Percentiles rank a stretch among this genome's conserved stretches.
Evolutionary conservation across 2,888 invertebrate genomes (phyloP).

Genomic region (Thelaira solivaga): DNA sequence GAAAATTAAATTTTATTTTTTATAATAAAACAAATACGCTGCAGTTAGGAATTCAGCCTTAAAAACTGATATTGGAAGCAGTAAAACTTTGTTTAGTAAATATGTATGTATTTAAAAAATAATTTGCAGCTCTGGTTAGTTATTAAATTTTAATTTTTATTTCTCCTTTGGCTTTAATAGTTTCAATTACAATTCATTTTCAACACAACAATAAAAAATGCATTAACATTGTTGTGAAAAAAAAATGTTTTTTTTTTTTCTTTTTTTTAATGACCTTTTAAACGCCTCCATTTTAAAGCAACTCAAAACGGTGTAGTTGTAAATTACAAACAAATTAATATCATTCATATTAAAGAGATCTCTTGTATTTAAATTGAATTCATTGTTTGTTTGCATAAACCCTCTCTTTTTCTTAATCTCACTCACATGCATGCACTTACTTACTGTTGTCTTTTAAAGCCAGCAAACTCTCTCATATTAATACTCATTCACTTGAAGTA

Average conservation of each 20-base stretch:
- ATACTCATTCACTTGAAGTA: neutral
- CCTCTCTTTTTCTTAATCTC: too few species aligned
- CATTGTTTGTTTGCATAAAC: neutral
- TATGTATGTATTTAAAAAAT: too few species aligned
- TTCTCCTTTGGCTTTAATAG: too few species aligned
- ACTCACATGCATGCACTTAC: neutral
- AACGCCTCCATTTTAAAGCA: slow-evolving; percentile 53
- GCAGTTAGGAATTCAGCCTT: too few species aligned
- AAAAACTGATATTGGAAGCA: too few species aligned
- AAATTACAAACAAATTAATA: slow-evolving; percentile 2
- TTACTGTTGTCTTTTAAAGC: too few species aligned
- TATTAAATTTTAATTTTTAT: too few species aligned
- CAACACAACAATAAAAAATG: slow-evolving; percentile 17
- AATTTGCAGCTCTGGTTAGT: too few species aligned
- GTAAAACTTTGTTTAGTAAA: too few species aligned
- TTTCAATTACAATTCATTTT: neutral
- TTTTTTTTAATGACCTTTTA: slow-evolving; percentile 43
- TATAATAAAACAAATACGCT: too few species aligned
- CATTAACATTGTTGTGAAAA: slow-evolving; percentile 33
- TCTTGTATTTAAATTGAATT: neutral
- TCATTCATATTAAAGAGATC: neutral
- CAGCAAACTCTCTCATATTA: too few species aligned
- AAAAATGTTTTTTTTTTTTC: neutral
- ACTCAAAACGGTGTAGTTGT: slow-evolving; percentile 1
- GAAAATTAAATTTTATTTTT: too few species aligned